Percentiles rank a stretch among this genome's conserved stretches.
phyloP scores from a whole-genome alignment of 92 coral and sea anemone genomes.

The Desmophyllum pertusum region DNA sequence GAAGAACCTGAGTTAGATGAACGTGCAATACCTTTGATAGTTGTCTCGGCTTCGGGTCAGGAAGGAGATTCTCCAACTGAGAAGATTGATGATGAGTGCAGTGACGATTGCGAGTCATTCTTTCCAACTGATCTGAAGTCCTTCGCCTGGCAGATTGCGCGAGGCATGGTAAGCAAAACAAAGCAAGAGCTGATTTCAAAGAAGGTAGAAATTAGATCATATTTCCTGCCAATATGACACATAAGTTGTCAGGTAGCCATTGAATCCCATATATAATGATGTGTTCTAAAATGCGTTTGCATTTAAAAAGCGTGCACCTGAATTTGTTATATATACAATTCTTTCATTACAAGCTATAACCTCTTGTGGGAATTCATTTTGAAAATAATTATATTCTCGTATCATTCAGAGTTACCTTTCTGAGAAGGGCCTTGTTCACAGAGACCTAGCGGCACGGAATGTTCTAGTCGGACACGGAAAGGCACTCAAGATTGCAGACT shows the following conservation, averaged over 20 bases:
- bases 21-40: not conserved
- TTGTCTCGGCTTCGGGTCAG: not conserved
- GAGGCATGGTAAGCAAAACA: conserved; percentile 19
- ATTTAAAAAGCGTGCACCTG: too few species aligned
- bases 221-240: too few species aligned
- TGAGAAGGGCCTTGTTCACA: conserved; percentile 2
- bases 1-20: not conserved
- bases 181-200: too few species aligned
- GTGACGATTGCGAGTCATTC: conserved; percentile 22
- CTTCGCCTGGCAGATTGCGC: conserved; percentile 24
- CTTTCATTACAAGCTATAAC: too few species aligned
- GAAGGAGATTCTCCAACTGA: not conserved
- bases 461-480: conserved; percentile 43
- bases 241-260: too few species aligned
- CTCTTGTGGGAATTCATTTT: too few species aligned
- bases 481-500: conserved; percentile 37
- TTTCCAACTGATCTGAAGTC: not conserved
- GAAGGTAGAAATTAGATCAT: too few species aligned
- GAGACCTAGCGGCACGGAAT: conserved; percentile 34
- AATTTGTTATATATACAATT: too few species aligned
- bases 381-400: not conserved
- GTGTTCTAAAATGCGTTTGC: too few species aligned
- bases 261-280: too few species aligned
- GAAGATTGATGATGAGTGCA: conserved; percentile 8
- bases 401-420: conserved; percentile 17